Evolutionary conservation across 1,140 invertebrate species (phyloP).

Genomic region (Platyscapa corneri): DNA sequence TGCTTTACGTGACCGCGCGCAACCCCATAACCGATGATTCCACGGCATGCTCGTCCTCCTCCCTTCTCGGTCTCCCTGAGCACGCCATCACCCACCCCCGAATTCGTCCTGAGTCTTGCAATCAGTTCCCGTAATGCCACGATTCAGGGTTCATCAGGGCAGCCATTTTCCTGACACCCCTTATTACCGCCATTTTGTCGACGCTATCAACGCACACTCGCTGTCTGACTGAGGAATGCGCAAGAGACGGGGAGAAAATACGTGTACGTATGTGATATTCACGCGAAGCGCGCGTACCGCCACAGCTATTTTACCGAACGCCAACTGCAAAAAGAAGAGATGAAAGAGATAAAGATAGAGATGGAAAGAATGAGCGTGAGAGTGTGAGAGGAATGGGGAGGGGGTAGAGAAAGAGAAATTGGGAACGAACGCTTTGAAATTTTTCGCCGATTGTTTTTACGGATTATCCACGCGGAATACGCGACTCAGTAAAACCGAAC

Average conservation of each 20-base stretch:
- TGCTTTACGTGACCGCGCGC: slow-evolving; percentile 50
- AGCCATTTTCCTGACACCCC: slow-evolving; percentile 70
- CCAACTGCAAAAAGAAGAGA: background rate
- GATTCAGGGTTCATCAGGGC: slow-evolving; percentile 70
- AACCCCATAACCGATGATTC: slow-evolving; percentile 41
- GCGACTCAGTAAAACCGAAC: background rate
- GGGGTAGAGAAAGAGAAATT: background rate
- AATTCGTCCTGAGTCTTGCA: slow-evolving; percentile 58
- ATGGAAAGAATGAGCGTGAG: background rate
- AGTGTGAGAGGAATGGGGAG: background rate
- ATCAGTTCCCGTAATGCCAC: slow-evolving; percentile 70
- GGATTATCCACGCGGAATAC: slow-evolving; percentile 31
- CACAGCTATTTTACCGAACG: background rate
- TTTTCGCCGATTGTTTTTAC: slow-evolving; percentile 44
- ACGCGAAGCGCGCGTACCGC: background rate
- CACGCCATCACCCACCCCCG: background rate
- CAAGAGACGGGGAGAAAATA: background rate
- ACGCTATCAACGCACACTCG: slow-evolving; percentile 35
- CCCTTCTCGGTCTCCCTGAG: slow-evolving; percentile 18
- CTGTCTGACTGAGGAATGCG: background rate
- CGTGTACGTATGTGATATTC: background rate
- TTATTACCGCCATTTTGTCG: slow-evolving; percentile 63
- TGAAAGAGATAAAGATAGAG: background rate
- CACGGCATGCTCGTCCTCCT: background rate
- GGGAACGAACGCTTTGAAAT: slow-evolving; percentile 22